Conservation (phyloP, 2,888 invertebrate species). For the Boloria selene region DNA sequence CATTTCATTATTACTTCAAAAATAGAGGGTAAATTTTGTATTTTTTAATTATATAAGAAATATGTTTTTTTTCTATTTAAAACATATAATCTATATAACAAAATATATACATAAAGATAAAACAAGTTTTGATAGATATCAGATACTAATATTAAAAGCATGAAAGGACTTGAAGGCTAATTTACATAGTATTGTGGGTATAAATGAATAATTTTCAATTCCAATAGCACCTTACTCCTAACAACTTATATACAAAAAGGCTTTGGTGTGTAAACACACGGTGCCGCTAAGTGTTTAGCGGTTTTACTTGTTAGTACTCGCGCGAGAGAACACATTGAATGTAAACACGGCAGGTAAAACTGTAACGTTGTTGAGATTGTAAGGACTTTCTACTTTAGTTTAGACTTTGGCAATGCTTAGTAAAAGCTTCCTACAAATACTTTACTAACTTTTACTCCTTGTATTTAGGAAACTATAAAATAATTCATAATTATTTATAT, state of each 20-base stretch:
- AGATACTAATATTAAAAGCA: too few relatives aligned
- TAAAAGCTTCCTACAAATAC: not conserved
- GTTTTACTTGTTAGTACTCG: conserved; percentile 25
- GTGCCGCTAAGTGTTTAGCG: conserved; percentile 45
- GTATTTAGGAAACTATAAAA: not conserved
- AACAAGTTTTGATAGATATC: too few relatives aligned
- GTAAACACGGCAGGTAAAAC: conserved; percentile 35
- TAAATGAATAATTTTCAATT: too few relatives aligned
- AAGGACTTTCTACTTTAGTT: conserved; percentile 10
- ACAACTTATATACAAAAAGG: not conserved
- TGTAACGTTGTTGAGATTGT: conserved; percentile 23
- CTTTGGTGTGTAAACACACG: conserved; percentile 15
- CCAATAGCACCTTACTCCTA: not conserved
- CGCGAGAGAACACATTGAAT: conserved; percentile 28
- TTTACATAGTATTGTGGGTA: too few relatives aligned
- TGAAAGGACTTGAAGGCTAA: too few relatives aligned
- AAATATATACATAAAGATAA: too few relatives aligned
- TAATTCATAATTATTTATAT: too few relatives aligned
- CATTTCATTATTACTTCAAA: too few relatives aligned
- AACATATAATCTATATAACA: too few relatives aligned
- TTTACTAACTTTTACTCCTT: not conserved
- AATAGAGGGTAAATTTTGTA: too few relatives aligned
- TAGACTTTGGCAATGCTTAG: conserved; percentile 5
- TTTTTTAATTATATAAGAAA: too few relatives aligned
- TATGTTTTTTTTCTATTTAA: too few relatives aligned